Conservation (phyloP, 1,140 invertebrate genomes). For the Schlechtendalia chinensis region DNA sequence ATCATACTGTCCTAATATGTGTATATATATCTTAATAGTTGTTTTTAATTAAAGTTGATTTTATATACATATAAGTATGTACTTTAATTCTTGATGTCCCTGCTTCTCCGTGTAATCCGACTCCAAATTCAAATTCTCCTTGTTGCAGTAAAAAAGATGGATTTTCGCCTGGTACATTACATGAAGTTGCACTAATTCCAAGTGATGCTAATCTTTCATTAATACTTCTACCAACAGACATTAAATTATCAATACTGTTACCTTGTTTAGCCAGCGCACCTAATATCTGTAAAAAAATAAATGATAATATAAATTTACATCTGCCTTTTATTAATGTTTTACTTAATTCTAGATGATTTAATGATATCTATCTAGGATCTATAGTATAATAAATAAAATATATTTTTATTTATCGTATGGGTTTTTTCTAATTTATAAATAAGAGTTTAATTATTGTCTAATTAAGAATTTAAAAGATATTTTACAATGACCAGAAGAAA, state of each 20-base stretch:
- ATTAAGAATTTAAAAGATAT: too few relatives aligned
- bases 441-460: too few relatives aligned
- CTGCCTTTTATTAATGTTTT: too few relatives aligned
- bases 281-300: conserved; percentile 61
- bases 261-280: conserved; percentile 71
- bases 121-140: conserved; percentile 77
- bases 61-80: conserved; percentile 51
- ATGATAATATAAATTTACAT: not conserved
- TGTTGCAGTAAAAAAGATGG: conserved; percentile 66
- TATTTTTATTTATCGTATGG: too few relatives aligned
- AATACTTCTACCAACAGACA: conserved; percentile 57
- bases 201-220: conserved; percentile 68
- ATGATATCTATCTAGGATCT: too few relatives aligned
- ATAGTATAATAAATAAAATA: too few relatives aligned
- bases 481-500: too few relatives aligned
- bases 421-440: too few relatives aligned
- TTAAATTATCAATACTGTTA: conserved; percentile 61
- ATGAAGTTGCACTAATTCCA: conserved; percentile 70
- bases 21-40: not conserved
- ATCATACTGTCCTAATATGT: not conserved
- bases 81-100: conserved; percentile 71
- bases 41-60: not conserved
- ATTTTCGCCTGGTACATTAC: conserved; percentile 68
- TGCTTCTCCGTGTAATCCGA: conserved; percentile 85
- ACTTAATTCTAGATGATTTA: too few relatives aligned